Conservation (phyloP, 2,113 vertebrate genomes). For the Pterocles orientalis region DNA sequence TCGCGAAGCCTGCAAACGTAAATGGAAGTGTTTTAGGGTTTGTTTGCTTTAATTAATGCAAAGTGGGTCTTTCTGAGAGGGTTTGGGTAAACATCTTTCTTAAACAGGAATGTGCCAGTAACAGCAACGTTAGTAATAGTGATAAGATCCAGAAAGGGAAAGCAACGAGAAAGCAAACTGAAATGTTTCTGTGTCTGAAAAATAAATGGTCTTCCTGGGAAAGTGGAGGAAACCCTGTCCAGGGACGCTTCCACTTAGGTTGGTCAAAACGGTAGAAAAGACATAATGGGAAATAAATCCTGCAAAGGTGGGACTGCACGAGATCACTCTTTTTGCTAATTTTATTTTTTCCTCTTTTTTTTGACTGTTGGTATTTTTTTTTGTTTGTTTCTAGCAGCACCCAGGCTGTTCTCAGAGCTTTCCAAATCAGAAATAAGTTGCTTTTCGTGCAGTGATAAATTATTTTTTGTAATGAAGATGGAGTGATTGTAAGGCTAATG, state of each 20-base stretch:
- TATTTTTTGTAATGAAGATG: not conserved
- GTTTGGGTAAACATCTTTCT: slow-evolving; percentile 56
- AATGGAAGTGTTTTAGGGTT: slow-evolving; percentile 33
- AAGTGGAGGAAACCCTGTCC: not conserved
- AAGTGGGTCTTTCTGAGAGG: slow-evolving; percentile 28
- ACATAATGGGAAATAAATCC: not conserved
- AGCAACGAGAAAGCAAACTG: not conserved
- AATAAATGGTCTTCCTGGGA: not conserved
- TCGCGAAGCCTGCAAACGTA: not conserved
- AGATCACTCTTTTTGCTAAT: not conserved
- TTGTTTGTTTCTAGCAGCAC: not conserved
- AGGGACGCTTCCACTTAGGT: not conserved
- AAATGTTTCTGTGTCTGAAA: slow-evolving; percentile 33
- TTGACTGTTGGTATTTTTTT: not conserved
- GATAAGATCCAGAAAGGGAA: slow-evolving; percentile 47
- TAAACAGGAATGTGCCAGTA: slow-evolving; percentile 36
- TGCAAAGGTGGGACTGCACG: fast-evolving
- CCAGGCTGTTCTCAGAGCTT: not conserved
- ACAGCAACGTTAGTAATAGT: slow-evolving; percentile 30
- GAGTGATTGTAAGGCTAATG: not conserved
- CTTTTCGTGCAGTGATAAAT: not conserved
- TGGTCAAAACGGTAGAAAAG: not conserved
- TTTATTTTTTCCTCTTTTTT: not conserved
- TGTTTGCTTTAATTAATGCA: slow-evolving; percentile 56
- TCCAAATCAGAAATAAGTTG: slow-evolving; percentile 11